These are phyloP conservation scores for Catalaphyllia jardinei DNA, from an alignment of 64 coral and sea anemone species.

Conservation along the genomic window DNA sequence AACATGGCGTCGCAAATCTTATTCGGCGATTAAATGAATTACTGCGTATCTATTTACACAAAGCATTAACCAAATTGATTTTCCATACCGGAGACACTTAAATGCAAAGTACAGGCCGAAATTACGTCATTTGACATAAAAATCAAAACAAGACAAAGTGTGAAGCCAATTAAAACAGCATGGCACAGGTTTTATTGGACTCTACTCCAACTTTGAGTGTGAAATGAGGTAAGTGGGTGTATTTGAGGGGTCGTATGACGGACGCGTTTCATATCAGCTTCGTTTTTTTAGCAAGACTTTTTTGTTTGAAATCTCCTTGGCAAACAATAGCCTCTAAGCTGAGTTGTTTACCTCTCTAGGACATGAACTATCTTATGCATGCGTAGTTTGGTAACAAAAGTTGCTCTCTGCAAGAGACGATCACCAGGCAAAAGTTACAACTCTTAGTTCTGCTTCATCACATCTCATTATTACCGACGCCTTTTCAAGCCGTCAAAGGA, in stretches of 20 bases:
- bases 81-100: neutral
- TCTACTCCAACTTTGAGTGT: neutral
- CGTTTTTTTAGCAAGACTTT: neutral
- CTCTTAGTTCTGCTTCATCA: neutral
- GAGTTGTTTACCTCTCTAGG: constrained; percentile 5
- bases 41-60: constrained; percentile 27
- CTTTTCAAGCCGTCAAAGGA: neutral
- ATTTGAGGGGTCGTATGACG: neutral
- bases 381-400: neutral
- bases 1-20: neutral
- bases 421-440: neutral
- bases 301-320: neutral
- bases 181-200: neutral
- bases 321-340: neutral
- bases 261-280: neutral
- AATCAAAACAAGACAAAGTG: constrained; percentile 3
- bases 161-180: neutral
- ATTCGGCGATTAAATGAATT: neutral
- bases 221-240: neutral
- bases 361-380: constrained; percentile 20
- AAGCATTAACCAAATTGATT: neutral
- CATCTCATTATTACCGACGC: neutral
- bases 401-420: neutral
- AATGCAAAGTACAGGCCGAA: neutral
- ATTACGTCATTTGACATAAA: constrained; percentile 26